These are phyloP conservation scores for Rotaria socialis DNA, from an alignment of 2,888 invertebrate genomes.

Conservation along the genomic window DNA sequence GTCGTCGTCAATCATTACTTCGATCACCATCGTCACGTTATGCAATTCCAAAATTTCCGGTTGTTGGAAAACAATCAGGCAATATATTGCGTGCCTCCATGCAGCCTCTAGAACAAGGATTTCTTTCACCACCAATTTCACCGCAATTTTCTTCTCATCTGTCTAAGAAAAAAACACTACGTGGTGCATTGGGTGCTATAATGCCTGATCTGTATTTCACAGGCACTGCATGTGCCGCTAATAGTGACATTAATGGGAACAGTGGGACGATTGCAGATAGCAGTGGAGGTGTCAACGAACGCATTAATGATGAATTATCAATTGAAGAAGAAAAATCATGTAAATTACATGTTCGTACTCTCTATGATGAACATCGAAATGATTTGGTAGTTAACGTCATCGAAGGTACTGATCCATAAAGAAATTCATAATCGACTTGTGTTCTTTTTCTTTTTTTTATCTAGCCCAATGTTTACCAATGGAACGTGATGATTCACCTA, in stretches of 20 bases:
- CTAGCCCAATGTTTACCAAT: slow-evolving; percentile 72
- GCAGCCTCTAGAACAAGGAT: background rate
- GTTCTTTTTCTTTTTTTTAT: slow-evolving; percentile 38
- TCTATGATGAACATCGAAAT: slow-evolving; percentile 82
- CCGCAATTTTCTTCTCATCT: background rate
- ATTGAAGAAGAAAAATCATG: slow-evolving; percentile 65
- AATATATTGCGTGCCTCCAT: background rate
- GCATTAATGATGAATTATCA: background rate
- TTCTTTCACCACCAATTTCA: background rate
- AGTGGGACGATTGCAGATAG: background rate
- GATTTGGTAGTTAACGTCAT: slow-evolving; percentile 84
- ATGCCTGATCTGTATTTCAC: background rate
- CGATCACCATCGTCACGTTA: slow-evolving; percentile 25
- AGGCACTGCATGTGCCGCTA: background rate
- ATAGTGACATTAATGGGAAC: background rate
- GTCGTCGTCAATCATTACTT: background rate
- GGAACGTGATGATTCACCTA: slow-evolving; percentile 75
- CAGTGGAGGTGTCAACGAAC: background rate
- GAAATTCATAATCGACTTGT: too few relatives aligned
- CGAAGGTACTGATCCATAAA: slow-evolving; percentile 66
- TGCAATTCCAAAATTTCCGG: slow-evolving; percentile 17
- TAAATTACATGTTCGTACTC: slow-evolving; percentile 75
- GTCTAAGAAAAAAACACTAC: background rate
- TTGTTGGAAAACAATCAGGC: background rate
- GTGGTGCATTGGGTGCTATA: background rate